A percentile compares a stretch with the other conserved stretches of the same genome.
Evolutionary conservation across 1,140 invertebrate species (phyloP).

Genomic region (Eubasilissa regina): DNA sequence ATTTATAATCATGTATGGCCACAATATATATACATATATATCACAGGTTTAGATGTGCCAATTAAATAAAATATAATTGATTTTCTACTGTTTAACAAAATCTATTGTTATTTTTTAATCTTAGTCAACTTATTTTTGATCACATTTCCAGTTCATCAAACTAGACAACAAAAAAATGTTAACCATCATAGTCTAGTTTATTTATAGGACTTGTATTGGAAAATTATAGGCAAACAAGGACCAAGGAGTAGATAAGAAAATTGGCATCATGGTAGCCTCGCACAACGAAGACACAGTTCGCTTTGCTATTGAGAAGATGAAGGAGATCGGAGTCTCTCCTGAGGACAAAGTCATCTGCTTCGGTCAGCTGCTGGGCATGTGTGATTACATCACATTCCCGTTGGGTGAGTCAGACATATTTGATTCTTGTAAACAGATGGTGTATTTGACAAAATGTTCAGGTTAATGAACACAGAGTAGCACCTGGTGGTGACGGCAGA

Average conservation of each 20-base stretch:
- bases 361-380: slow-evolving; percentile 98
- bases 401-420: slow-evolving; percentile 79
- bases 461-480: too few species aligned
- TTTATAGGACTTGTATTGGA: background rate
- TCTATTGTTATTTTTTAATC: too few species aligned
- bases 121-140: too few species aligned
- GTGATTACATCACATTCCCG: slow-evolving; percentile 97
- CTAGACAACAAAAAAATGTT: too few species aligned
- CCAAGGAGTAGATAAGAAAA: slow-evolving; percentile 80
- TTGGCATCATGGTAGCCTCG: slow-evolving; percentile 97
- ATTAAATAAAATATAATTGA: too few species aligned
- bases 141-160: too few species aligned
- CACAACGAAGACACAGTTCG: slow-evolving; percentile 98
- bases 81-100: too few species aligned
- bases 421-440: background rate
- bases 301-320: slow-evolving; percentile 96
- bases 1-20: too few species aligned
- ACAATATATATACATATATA: too few species aligned
- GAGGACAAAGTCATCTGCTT: slow-evolving; percentile 97
- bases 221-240: slow-evolving; percentile 73
- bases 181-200: too few species aligned
- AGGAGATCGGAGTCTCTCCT: slow-evolving; percentile 90
- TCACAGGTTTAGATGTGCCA: too few species aligned
- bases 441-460: background rate
- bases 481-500: too few species aligned